Evolutionary conservation across 2,888 invertebrate species (phyloP), one percentile per base, ranked within the genome.

Genomic region (Euproctis similis): DNA sequence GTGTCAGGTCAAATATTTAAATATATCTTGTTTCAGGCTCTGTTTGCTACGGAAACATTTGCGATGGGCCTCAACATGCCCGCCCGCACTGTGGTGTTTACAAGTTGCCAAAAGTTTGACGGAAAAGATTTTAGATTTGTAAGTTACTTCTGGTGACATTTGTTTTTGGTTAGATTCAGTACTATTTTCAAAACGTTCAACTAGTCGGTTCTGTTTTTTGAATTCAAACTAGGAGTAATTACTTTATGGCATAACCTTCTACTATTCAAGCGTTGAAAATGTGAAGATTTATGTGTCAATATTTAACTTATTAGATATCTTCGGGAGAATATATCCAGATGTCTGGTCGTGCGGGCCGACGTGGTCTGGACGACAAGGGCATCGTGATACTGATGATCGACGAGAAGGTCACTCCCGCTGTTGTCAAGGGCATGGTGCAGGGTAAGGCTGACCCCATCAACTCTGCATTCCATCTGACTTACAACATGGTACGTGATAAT

Each of bases 41-140:
- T 99, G 0, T 99, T 99, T 82, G 99, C 99, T 0, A 99, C 99
- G 0, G 99, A 99, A 85, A 99, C 99, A 0, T 99, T 99, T 84
- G 97, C 99, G 9, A 99, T 99, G 99, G 99, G 99, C 1, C 84
- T 99, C 5, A 99, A 99, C 85, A 99, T 99, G 99, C 99, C 99
- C 3, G 99, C 99, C 0, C 90, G 98, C 56, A 99, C 99, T 0
- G 99, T 99, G 0, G 86, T 99, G 0, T 99, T 99, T 59, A 98
- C 98, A 0, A 93, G 91, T 23, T 93, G 95, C 19, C 89, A 96
- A 33, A 99, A 99, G 76, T 99, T 95, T 76, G 99, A 99, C 70
- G 99, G 99, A 9, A 95, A 92, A 67, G 94, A 95, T 60, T 94
- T 95, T 58, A 86, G 99, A 74, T 97, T 94, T 91, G 93, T 96